A percentile compares a stretch with the other conserved stretches of the same genome.
These are phyloP conservation scores for Drosophila subquinaria DNA, from an alignment of 2,888 invertebrate genomes.

Conservation along the genomic window DNA sequence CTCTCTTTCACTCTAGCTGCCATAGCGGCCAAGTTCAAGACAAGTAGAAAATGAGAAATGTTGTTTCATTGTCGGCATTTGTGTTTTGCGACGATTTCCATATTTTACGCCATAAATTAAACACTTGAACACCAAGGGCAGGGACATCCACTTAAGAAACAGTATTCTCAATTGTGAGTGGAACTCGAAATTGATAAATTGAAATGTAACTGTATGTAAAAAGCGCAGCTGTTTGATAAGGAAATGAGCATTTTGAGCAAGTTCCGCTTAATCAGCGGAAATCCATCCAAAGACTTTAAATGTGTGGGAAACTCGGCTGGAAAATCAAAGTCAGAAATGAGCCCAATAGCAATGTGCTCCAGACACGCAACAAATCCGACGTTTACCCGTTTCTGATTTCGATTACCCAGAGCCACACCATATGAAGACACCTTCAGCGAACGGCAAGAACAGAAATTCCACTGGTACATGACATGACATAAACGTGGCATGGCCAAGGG, in stretches of 20 bases:
- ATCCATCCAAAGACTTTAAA: conserved; percentile 13
- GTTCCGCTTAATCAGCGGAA: conserved; percentile 62
- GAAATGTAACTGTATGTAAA: conserved; percentile 44
- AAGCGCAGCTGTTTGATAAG: conserved; percentile 66
- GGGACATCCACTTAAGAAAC: conserved; percentile 17
- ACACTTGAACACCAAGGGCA: conserved; percentile 58
- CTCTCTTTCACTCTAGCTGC: not conserved
- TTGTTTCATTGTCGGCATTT: conserved; percentile 69
- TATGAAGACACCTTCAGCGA: conserved; percentile 52
- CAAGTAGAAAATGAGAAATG: conserved; percentile 58
- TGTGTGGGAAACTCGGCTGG: conserved; percentile 55
- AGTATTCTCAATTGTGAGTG: conserved; percentile 15
- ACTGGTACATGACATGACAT: conserved; percentile 45
- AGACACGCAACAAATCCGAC: conserved; percentile 75
- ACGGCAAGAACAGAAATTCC: conserved; percentile 10
- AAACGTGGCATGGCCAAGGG: not conserved
- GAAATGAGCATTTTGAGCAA: conserved; percentile 56
- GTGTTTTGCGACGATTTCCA: conserved; percentile 67
- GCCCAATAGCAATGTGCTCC: conserved; percentile 45
- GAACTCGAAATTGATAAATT: conserved; percentile 30
- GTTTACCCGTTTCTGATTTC: conserved; percentile 52
- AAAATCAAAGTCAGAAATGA: conserved; percentile 55
- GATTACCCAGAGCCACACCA: conserved; percentile 42
- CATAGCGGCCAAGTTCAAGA: conserved; percentile 54
- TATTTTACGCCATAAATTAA: conserved; percentile 77